Percentiles rank a stretch among this genome's conserved stretches.
Evolutionary conservation across 30 jellyfish, hydroid and myxozoan genomes (phyloP).

Genomic region (Hydractinia echinata): DNA sequence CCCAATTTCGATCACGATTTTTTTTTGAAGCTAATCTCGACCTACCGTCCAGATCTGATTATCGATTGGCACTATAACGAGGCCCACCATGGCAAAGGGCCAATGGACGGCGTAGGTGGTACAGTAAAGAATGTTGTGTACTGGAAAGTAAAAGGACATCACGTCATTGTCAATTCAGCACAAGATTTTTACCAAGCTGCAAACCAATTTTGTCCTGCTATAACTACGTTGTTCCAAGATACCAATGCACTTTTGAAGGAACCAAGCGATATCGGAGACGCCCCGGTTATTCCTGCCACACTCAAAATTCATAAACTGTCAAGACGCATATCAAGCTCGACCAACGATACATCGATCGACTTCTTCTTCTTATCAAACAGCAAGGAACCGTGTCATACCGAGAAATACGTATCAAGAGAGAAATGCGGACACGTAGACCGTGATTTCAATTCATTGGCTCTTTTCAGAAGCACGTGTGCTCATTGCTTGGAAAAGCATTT

Average conservation of each 20-base stretch:
- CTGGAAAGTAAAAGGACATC: too few species aligned
- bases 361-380: neutral
- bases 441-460: neutral
- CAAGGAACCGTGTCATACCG: neutral
- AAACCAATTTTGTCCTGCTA: too few species aligned
- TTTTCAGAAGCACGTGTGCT: neutral
- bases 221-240: neutral
- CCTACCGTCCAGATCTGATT: too few species aligned
- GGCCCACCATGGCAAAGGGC: too few species aligned
- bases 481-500: neutral
- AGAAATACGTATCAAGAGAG: neutral
- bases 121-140: too few species aligned
- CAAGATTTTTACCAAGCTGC: too few species aligned
- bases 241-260: neutral
- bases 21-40: too few species aligned
- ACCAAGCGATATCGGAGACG: constrained; percentile 1
- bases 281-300: constrained; percentile 2
- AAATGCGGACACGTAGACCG: constrained; percentile 1
- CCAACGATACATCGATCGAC: neutral
- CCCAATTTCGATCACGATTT: too few species aligned
- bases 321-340: neutral
- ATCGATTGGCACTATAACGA: too few species aligned
- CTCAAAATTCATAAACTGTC: neutral
- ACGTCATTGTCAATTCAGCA: too few species aligned
- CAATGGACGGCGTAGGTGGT: too few species aligned